Base-by-base conservation (phyloP, 2,888 invertebrate species). In the Pandemis heparana region DNA sequence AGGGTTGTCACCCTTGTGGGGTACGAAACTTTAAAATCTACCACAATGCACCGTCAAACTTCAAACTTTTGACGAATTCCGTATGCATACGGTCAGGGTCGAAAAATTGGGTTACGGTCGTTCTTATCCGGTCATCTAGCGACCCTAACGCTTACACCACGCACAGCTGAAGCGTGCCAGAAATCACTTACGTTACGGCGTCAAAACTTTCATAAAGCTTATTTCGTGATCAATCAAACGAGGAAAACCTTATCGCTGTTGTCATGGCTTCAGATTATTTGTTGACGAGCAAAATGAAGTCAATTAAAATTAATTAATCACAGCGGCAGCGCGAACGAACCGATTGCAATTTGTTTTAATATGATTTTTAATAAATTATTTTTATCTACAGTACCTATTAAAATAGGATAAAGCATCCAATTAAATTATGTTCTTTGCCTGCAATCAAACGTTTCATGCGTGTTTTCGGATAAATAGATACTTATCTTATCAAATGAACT, bases 301-400 rank as follows among this genome's bases (percentile, higher is more conserved):
- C 68, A 64, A 73, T 73, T 73, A 60, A 64, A 68, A 64, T 69
- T 69, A 73, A 73, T 73, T 73, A 64, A 73, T 73, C 46, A 73
- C 68, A 64, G 53, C 53, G 53, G 53, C 48, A 48, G 62, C 51
- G 38, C 56, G 16, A 68, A 63, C 63, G 16, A 68, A 68, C 63
- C 63, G 59, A 68, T 68, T 68, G 63, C 63, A 69, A 69, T 38
- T 72, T 12, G 46, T 56, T 56, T 23, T 16, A 53, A 53, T 23
- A 56, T 23, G 56, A 51, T 53, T 53, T 7, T 53, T 48, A 16
- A 51, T 51, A 51, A 53, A 53, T 56, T 23, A 23, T 23, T 56
- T 23, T 56, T 23, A 23, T 48, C 69, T 18, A 8, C 18, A n/a
- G 14, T 39, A 61, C n/a, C n/a, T 14, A 38, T 61, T 5, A 7